Evolutionary conservation across 2,888 invertebrate genomes (phyloP), one percentile per base, ranked within the genome.

Genomic region (Xanthostigma xanthostigma): DNA sequence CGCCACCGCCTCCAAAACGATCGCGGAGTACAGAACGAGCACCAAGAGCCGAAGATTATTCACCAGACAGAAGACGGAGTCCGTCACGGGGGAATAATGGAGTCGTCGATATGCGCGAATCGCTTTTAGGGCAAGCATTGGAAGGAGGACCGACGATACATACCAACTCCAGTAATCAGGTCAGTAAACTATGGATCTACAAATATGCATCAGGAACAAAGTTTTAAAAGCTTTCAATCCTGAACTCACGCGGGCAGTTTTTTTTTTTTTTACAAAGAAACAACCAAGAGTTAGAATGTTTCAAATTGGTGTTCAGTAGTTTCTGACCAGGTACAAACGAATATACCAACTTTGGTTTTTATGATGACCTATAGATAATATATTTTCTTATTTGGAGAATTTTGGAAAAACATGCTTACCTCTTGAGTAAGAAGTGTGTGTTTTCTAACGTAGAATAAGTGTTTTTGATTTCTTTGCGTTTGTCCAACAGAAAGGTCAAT

Each of bases 91-190:
- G 76, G 57, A 73, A 74, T 50, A 74, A 75, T 57, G 75, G 78
- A 56, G 78, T 76, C 37, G 70, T 78, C 57, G 84, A 85, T 60
- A 71, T 84, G 58, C 75, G 78, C 53, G 81, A 82, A 53, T 81
- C 84, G 1, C 68, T 88, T 45, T 73, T 89, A 56, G 80, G 84
- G 41, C 87, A 87, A 62, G 81, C 84, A 5, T 69, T 88, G 54
- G 88, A 88, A 64, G 81, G 78, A 59, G 78, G 79, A 46, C 82
- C 79, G 45, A 78, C 76, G 63, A 72, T 75, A 60, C 78, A 79
- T 59, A 74, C 79, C 52, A 77, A 75, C 62, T 63, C 57, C 46
- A 57, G 53, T 48, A 51, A 50, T 44, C 49, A 49, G 43, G 49
- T 48, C 13, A 36, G 37, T 36, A 27, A 27, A 27, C 27, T 6